Evolutionary conservation across 2,797 vertebrate species (phyloP).

Genomic region (Intellagama lesueurii): DNA sequence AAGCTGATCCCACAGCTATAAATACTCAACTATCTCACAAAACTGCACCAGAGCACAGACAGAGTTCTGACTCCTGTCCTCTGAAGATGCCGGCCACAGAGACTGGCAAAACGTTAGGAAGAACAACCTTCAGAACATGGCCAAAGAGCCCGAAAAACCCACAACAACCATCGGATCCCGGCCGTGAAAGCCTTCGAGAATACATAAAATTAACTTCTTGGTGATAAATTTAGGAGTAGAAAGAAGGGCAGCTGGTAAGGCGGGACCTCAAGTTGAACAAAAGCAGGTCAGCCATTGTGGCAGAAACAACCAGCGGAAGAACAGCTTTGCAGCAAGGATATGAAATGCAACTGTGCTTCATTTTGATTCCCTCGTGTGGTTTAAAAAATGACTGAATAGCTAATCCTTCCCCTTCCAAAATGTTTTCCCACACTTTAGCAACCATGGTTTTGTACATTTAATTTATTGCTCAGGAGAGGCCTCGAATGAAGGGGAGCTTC

Average conservation of each 20-base stretch:
- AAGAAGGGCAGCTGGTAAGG: constrained; percentile 15
- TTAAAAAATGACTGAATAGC: background rate
- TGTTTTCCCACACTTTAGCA: constrained; percentile 8
- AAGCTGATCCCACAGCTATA: too few species aligned
- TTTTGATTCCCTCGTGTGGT: background rate
- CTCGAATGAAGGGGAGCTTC: background rate
- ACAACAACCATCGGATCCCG: too few species aligned
- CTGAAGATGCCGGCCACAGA: too few species aligned
- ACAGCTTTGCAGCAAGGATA: background rate
- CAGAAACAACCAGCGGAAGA: background rate
- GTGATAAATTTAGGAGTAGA: background rate
- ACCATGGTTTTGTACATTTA: background rate
- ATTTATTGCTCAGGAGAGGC: background rate
- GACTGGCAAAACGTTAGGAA: too few species aligned
- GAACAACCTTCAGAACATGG: too few species aligned
- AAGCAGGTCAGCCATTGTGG: background rate
- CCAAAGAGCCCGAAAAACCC: too few species aligned
- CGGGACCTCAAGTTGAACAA: background rate
- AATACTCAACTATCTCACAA: too few species aligned
- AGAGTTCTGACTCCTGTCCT: too few species aligned
- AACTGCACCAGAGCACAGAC: too few species aligned
- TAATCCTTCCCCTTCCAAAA: constrained; percentile 8
- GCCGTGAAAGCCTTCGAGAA: too few species aligned
- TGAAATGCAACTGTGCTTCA: constrained; percentile 7
- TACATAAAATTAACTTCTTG: background rate